Base-by-base conservation (phyloP, 2,888 invertebrate genomes). In the Cenopis cana region DNA sequence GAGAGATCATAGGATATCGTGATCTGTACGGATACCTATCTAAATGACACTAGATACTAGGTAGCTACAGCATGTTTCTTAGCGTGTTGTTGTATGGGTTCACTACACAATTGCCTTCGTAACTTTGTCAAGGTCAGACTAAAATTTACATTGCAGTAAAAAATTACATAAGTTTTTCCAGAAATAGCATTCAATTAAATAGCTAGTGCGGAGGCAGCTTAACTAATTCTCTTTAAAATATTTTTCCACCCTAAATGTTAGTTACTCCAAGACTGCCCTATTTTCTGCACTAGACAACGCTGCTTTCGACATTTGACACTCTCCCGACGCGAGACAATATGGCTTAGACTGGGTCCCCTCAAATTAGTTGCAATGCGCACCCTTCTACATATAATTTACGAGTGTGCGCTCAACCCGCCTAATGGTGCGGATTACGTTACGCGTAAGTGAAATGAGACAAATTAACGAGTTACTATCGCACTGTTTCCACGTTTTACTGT, bases 381-480 rank as follows among this genome's bases (percentile, higher is more conserved):
- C 91, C 92, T 87, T 80, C 86, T 83, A 86, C 89, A 89, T n/a
- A n/a, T n/a, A n/a, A n/a, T 90, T 90, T 89, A 89, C 82, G 81
- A 81, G 81, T 81, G 79, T 82, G 82, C 82, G 83, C 85, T 82
- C 84, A 82, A 86, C 84, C 83, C 78, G 85, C 79, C 84, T 91
- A 91, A 91, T 91, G 89, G 87, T 76, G 76, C 80, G 89, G 89
- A 91, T 91, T 89, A 89, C 82, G 87, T 88, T 89, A 86, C 85
- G 82, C 79, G 81, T 84, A 86, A 90, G 85, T 89, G 89, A 88
- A 90, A 86, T 82, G 84, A 84, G 85, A 82, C 85, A 84, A 64
- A 64, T 64, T 64, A 36, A 64, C 20, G 36, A 64, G 36, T 62
- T 17, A 52, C 36, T 50, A 62, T 50, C 50, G 24, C 12, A 29